phyloP scores from a whole-genome alignment of 2,797 vertebrate species.

The Danio kyathit region DNA sequence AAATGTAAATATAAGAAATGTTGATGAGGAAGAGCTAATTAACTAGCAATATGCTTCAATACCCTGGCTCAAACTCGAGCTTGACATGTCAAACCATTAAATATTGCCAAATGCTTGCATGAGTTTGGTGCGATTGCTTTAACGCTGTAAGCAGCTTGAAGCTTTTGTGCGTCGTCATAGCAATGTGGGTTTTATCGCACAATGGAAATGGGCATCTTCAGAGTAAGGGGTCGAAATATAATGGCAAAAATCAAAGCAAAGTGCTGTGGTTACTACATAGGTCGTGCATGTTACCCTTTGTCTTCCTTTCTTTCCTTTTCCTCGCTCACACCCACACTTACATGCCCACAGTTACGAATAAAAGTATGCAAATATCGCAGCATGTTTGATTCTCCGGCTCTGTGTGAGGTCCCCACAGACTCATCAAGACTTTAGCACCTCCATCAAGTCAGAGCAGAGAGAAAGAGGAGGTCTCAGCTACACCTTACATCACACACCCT shows the following conservation, averaged over 20 bases:
- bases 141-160: background rate
- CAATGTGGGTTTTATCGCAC: background rate
- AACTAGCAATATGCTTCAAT: background rate
- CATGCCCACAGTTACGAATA: conserved; percentile 46
- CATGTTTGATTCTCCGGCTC: conserved; percentile 53
- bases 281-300: conserved; percentile 31
- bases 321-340: conserved; percentile 35
- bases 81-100: background rate
- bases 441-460: conserved; percentile 52
- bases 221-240: conserved; percentile 36
- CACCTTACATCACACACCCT: conserved; percentile 47
- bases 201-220: conserved; percentile 1
- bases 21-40: conserved; percentile 7
- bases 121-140: background rate
- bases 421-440: conserved; percentile 66
- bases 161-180: conserved; percentile 3
- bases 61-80: background rate
- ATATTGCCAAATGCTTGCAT: background rate
- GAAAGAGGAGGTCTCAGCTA: conserved; percentile 48
- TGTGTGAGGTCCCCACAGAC: conserved; percentile 58
- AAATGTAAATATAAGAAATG: background rate
- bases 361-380: conserved; percentile 52
- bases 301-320: conserved; percentile 38
- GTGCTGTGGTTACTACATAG: conserved; percentile 28
- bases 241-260: conserved; percentile 30